A percentile compares a stretch with the other conserved stretches of the same genome.
Conservation (phyloP, 1,140 invertebrate species). For the Aphelenchoides besseyi region DNA sequence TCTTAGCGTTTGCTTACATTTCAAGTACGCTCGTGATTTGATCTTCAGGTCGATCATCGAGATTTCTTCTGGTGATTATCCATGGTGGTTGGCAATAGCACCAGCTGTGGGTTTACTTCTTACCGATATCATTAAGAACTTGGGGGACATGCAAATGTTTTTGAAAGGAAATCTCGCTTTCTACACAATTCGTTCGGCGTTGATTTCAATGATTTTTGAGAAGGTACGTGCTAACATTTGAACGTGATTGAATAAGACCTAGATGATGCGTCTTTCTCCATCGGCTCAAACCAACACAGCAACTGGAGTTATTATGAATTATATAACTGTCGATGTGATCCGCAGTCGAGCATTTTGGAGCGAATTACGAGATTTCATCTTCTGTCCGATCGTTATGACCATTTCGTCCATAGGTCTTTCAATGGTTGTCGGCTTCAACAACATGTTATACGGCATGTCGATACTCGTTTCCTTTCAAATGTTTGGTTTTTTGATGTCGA, state of each 20-base stretch:
- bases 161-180: conserved; percentile 8
- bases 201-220: conserved; percentile 25
- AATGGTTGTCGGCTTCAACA: conserved; percentile 21
- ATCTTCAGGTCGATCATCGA: background rate
- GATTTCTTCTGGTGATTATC: background rate
- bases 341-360: conserved; percentile 31
- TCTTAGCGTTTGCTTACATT: background rate
- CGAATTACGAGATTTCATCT: conserved; percentile 25
- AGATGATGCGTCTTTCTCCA: conserved; percentile 38
- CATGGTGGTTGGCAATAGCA: background rate
- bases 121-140: background rate
- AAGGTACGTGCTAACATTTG: conserved; percentile 23
- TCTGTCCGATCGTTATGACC: conserved; percentile 37
- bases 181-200: conserved; percentile 19
- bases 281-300: conserved; percentile 30
- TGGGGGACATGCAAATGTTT: background rate
- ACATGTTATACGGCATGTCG: conserved; percentile 31
- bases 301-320: conserved; percentile 38
- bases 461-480: conserved; percentile 23
- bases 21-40: background rate
- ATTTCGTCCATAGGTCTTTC: conserved; percentile 25
- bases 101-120: background rate
- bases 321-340: conserved; percentile 26
- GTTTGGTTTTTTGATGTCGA: background rate
- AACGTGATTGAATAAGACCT: background rate